Base-by-base conservation (phyloP, 1,140 invertebrate genomes). In the Conus betulinus region DNA sequence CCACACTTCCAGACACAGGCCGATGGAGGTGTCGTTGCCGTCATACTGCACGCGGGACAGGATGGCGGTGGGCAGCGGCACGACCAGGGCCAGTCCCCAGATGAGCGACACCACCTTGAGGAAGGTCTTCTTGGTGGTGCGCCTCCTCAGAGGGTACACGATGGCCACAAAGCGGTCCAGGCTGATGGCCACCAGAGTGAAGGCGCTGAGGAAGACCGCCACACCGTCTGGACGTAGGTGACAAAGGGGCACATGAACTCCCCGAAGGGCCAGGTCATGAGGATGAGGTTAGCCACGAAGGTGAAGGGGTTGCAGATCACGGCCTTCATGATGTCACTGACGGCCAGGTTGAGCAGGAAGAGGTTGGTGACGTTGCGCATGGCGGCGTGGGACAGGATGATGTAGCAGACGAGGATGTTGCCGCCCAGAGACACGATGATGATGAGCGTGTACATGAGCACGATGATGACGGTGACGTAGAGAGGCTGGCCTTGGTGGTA, bases 91-190 rank as follows among this genome's bases (percentile, higher is more conserved):
- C n/a, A 98, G 96, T 2, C 94, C 76, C 98, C 98, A 98, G 10
- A 98, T 97, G 7, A 96, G 95, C 1, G 96, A 95, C 51, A 98
- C 98, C 78, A 97, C 96, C 63, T 97, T 94, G 88, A 97, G 96
- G 1, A 97, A 97, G 91, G 96, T 96, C 89, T 95, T 96, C 92
- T 97, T 97, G 23, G 97, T 97, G 92, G 98, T 96, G 57, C 97
- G 96, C 2, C 98, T 98, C 90, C 96, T 96, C 52, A 99, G 94
- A 0, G 98, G 98, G 95, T 97, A 97, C 95, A 98, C 97, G 0
- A 99, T 98, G 1, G 98, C 98, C n/a, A 99, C 97, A 94, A 99
- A 99, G n/a, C 98, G 96, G 82, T 99, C 98, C 0, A 98, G 98
- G 88, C 97, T 98, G 98, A 99, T 99, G 74, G 99, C 98, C 86